Evolutionary conservation across 1,140 invertebrate genomes (phyloP), one percentile per base, ranked within the genome.

Genomic region (Oncopeltus fasciatus): DNA sequence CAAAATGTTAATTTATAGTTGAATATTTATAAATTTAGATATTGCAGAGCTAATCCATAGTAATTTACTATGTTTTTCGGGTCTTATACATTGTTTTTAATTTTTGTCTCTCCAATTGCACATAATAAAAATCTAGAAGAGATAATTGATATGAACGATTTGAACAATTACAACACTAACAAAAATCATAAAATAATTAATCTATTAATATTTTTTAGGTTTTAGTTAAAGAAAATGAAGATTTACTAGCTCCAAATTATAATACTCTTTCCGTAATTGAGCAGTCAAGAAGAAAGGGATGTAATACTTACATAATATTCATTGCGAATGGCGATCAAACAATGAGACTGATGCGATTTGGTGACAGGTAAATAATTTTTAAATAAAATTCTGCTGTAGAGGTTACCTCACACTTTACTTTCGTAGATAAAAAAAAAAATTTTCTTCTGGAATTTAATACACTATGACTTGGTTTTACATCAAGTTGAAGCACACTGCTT

Each of bases 261-360:
- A 69, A 74, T 58, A 78, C 81, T 1, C 63, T 80, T 53, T 72
- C 73, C 58, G 75, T 81, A 3, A 70, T 89, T 29, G 67, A 70
- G 12, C 72, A 78, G 57, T 79, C 83, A 8, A 79, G 79, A 67
- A 75, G 74, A 65, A 76, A 80, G 20, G 81, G 82, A 18, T 91
- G 88, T 68, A 79, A 84, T 67, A 72, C 79, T 11, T 86, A 88
- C 68, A 69, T 90, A 47, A 81, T 90, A 65, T 74, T 88, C 16
- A 71, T 90, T n/a, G 72, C 82, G 1, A 88, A 88, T 73, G 85
- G 82, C 4, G 68, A 81, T 21, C 81, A 87, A 76, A 75, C 81
- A 4, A 70, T 78, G 0, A 70, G 82, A 65, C 76, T 90, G 21
- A 69, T 91, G 1, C 73, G 74, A 69, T 88, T 83, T 71, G 79